Evolutionary conservation across 2,113 vertebrate genomes (phyloP).

Genomic region (Phalacrocorax pelagicus): DNA sequence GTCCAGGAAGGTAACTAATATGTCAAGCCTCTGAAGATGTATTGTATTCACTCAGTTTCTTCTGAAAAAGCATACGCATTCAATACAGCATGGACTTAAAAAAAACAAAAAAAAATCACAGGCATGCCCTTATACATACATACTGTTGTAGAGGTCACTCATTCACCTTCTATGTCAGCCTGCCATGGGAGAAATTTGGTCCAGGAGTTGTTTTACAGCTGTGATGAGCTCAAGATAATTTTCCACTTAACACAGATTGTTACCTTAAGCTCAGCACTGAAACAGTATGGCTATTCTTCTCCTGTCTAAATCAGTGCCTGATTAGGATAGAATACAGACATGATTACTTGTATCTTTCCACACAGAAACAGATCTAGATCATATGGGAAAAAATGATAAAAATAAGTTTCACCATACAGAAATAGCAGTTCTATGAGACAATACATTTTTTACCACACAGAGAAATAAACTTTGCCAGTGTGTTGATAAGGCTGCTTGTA

Average conservation of each 20-base stretch:
- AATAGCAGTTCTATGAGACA: not conserved
- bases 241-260: not conserved
- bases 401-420: not conserved
- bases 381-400: not conserved
- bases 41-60: not conserved
- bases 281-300: not conserved
- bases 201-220: not conserved
- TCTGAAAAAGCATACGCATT: not conserved
- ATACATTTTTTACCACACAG: not conserved
- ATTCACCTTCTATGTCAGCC: not conserved
- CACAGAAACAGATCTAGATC: not conserved
- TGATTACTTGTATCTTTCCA: not conserved
- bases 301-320: not conserved
- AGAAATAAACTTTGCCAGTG: not conserved
- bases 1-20: not conserved
- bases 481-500: not conserved
- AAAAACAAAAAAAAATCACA: not conserved
- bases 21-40: not conserved
- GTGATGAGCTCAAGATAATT: not conserved
- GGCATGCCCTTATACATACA: not conserved
- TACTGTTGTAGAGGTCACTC: not conserved
- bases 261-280: not conserved
- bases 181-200: not conserved
- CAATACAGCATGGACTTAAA: not conserved
- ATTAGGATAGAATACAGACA: not conserved